These are phyloP conservation scores for Callorhinus ursinus DNA, from an alignment of 2,113 vertebrate genomes.

Conservation along the genomic window DNA sequence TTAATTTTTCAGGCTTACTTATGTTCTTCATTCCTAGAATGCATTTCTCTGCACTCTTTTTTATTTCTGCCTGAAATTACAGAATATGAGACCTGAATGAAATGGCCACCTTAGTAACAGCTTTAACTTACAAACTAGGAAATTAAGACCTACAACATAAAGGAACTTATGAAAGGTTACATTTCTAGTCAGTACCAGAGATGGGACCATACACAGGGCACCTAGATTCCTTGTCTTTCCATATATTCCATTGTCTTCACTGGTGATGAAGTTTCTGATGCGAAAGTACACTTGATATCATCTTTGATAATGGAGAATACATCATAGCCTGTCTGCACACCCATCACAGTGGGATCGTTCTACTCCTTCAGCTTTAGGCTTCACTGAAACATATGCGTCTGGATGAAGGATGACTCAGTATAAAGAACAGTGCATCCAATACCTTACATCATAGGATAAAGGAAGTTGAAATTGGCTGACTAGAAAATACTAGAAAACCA, in stretches of 20 bases:
- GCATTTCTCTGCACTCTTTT: not conserved
- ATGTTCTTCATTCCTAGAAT: not conserved
- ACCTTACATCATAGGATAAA: constrained; percentile 1
- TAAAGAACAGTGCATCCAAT: not conserved
- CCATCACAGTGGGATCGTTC: not conserved
- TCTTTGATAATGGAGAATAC: not conserved
- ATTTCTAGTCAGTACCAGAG: not conserved
- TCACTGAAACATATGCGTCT: not conserved
- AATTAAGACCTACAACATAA: not conserved
- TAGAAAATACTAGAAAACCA: constrained; percentile 10
- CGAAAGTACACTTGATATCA: not conserved
- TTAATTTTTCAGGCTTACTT: not conserved
- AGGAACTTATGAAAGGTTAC: not conserved
- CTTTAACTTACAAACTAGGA: not conserved
- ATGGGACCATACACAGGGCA: not conserved
- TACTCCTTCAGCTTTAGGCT: not conserved
- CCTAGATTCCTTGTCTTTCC: not conserved
- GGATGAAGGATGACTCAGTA: not conserved
- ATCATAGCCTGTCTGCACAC: not conserved
- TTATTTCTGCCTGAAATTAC: not conserved
- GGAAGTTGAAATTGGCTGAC: not conserved
- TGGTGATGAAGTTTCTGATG: not conserved
- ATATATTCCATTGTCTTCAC: not conserved
- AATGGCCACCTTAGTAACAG: not conserved
- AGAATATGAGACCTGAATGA: not conserved